Conservation (phyloP, 2,888 invertebrate species). For the Campopleginae sp. region DNA sequence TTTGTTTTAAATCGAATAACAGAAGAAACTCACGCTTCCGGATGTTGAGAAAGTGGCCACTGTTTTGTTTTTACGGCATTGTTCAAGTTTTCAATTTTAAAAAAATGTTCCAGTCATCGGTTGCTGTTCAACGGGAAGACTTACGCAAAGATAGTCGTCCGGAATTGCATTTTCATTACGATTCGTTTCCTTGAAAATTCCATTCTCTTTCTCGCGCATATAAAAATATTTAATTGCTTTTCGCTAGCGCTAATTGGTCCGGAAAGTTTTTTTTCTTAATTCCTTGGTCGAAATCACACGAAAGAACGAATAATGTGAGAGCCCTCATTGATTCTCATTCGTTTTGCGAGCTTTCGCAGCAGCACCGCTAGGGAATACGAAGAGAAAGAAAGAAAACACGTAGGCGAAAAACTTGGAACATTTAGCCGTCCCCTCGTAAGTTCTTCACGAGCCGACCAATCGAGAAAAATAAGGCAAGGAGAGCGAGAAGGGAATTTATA, state of each 20-base stretch:
- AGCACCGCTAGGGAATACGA: slow-evolving; percentile 37
- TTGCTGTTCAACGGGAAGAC: slow-evolving; percentile 16
- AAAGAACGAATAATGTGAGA: slow-evolving; percentile 35
- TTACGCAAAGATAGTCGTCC: not conserved
- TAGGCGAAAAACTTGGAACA: slow-evolving; percentile 41
- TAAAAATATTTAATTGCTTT: not conserved
- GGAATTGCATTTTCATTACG: not conserved
- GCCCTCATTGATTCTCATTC: slow-evolving; percentile 37
- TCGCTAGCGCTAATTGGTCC: slow-evolving; percentile 14
- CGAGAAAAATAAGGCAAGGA: not conserved
- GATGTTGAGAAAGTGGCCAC: slow-evolving; percentile 27
- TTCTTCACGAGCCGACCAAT: slow-evolving; percentile 14
- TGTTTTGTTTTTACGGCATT: slow-evolving; percentile 16
- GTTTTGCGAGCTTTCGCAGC: slow-evolving; percentile 15
- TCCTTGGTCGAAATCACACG: slow-evolving; percentile 32
- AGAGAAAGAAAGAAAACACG: slow-evolving; percentile 5
- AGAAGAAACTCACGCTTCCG: slow-evolving; percentile 15
- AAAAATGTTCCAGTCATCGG: slow-evolving; percentile 31
- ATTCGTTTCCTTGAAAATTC: not conserved
- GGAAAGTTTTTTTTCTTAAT: slow-evolving; percentile 41
- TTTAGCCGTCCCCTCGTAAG: slow-evolving; percentile 30
- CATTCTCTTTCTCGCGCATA: not conserved
- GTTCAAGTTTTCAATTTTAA: slow-evolving; percentile 30
- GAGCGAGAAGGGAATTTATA: not conserved
- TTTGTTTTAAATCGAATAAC: slow-evolving; percentile 34